Base-by-base conservation (phyloP, 2,888 invertebrate genomes). In the Tetanocera ferruginea region DNA sequence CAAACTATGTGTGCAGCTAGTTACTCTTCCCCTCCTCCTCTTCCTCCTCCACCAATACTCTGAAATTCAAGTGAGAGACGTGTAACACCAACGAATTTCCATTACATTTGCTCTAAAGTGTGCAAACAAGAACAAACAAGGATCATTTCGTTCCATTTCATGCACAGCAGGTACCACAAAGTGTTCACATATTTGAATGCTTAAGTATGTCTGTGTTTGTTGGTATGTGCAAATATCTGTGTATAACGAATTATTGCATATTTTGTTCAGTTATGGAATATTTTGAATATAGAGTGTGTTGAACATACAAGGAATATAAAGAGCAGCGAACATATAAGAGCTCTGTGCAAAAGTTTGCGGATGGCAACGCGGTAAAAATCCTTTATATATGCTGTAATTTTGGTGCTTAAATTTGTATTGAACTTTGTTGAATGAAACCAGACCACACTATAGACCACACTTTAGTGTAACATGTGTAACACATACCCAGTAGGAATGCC, bases 211-310 rank as follows among this genome's bases (percentile, higher is more conserved):
- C 8, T 60, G 60, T 60, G 11, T 60, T 9, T 25, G 6, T 60
- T 25, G 1, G 3, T 9, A 6, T 5, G 43, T 43, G 3, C 1
- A 43, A 43, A 60, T 57, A 23, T 57, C 57, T 57, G 23, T 25
- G 25, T 57, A 57, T 60, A 25, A 28, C 25, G 60, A 60, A 25
- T 60, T 60, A 60, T 60, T 60, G 60, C 9, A 28, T 14, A 28
- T 60, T 60, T 60, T 25, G 60, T n/a, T 60, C 60, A 60, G 25
- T 60, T 60, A 60, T 60, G 25, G 60, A 60, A 60, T 60, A 8
- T 25, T 25, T 28, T 28, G 60, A 60, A 60, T 14, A 14, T 4
- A 0, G 60, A 25, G 23, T 28, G 60, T 23, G 25, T 14, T 28
- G 60, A 60, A 43, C 43, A 11, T 28, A 60, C 23, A 60, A 23